Base-by-base conservation (phyloP, 2,113 vertebrate species). In the Chitala chitala region DNA sequence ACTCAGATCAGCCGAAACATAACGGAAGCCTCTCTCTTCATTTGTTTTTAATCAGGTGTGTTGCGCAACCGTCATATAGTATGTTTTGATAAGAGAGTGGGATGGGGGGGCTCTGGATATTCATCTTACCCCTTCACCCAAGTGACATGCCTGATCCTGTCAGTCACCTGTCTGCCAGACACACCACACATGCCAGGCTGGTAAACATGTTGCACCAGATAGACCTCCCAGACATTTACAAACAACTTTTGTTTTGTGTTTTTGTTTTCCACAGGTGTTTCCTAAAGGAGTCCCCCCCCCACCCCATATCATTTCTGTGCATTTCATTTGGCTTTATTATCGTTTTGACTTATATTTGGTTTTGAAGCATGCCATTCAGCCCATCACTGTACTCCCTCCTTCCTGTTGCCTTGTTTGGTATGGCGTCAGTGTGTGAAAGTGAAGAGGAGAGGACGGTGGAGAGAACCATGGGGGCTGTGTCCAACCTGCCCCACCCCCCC, bases 211-310 rank as follows among this genome's bases (percentile, higher is more conserved):
- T 80, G 58, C 63, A 38, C 78, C 22, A 48, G 29, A 17, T 75
- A 71, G 10, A 63, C 74, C 36, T 55, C 69, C 71, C 72, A 61
- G 63, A 79, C 59, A 82, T 84, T 83, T 85, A n/a, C n/a, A 82
- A 86, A 82, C 72, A 48, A 80, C 71, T 64, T 77, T 72, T 78
- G 81, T 75, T 77, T 81, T 76, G 48, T 77, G 70, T 85, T 76
- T 87, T 75, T 85, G 80, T 88, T 83, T 85, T 83, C 85, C 85
- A 80, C 88, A 91, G 89, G 88, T 89, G 83, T 76, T 86, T 85
- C 88, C 89, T 89, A 85, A 89, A 76, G 79, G 85, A 82, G 84
- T 71, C 76, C 78, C 84, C 80, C 69, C 81, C 75, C 77, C 74
- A 56, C 58, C 50, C 74, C 44, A 13, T 73, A 77, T 68, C 66